These are phyloP conservation scores for Hipparchia semele DNA, from an alignment of 2,888 invertebrate genomes.

Conservation along the genomic window DNA sequence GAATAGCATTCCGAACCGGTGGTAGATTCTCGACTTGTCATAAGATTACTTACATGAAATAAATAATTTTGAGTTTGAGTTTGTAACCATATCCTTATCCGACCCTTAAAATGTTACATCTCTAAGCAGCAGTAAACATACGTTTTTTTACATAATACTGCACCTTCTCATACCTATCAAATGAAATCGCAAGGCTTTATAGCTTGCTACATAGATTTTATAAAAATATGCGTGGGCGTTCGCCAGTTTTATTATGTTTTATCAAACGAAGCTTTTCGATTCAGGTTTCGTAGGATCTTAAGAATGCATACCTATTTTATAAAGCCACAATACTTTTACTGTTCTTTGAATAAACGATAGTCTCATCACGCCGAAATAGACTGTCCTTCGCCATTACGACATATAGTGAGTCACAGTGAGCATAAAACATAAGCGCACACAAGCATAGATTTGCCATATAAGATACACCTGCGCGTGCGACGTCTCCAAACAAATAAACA, in stretches of 20 bases:
- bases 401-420: slow-evolving; percentile 72
- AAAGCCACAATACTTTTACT: slow-evolving; percentile 32
- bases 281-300: slow-evolving; percentile 8
- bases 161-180: too few relatives aligned
- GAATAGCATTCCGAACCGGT: too few relatives aligned
- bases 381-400: slow-evolving; percentile 72
- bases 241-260: not conserved
- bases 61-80: too few relatives aligned
- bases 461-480: slow-evolving; percentile 57
- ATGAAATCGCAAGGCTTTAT: too few relatives aligned
- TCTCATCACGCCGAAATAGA: slow-evolving; percentile 78
- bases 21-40: too few relatives aligned
- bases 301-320: slow-evolving; percentile 24
- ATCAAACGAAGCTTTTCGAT: slow-evolving; percentile 12
- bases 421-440: slow-evolving; percentile 57
- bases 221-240: not conserved
- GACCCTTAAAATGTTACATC: too few relatives aligned
- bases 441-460: slow-evolving; percentile 63
- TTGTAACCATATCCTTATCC: too few relatives aligned
- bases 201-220: not conserved
- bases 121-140: too few relatives aligned
- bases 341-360: slow-evolving; percentile 60
- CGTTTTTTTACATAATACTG: too few relatives aligned
- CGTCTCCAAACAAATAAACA: slow-evolving; percentile 69
- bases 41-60: too few relatives aligned